Evolutionary conservation across 2,888 invertebrate genomes (phyloP), one percentile per base, ranked within the genome.

Genomic region (Gnatocerus cornutus): DNA sequence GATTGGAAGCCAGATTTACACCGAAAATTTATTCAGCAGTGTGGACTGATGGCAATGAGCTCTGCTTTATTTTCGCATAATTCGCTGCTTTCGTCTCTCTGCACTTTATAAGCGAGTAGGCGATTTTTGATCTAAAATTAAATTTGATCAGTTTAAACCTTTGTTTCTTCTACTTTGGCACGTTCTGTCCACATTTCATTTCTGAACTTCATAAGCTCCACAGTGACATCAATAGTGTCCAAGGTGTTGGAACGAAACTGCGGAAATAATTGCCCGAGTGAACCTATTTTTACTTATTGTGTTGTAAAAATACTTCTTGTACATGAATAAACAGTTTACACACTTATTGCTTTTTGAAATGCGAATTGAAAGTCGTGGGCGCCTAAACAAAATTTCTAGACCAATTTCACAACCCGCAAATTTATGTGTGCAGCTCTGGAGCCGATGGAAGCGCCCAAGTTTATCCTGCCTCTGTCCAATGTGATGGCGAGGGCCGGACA

Each of bases 401-500:
- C 29, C 46, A 29, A 10, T 63, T 52, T 64, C 39, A 53, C 45
- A 55, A 55, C 30, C 33, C 21, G 62, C 7, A 37, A 59, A 67
- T 67, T 67, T 53, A 61, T 61, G 45, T 46, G 30, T 79, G 68
- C 81, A 90, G 91, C 91, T 62, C 84, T 88, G 71, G 88, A 89
- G 77, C 88, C 89, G 39, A 87, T 88, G n/a, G 89, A 90, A 81
- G 83, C 87, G 66, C 92, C 92, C 9, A 84, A 83, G 63, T 91
- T 93, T 75, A 84, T 88, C 52, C 84, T 86, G 65, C 89, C 91
- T 1, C 85, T 92, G 33, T 89, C 89, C 1, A 92, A 92, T 83
- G 88, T 90, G n/a, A 91, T 91, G 89, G 91, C 90, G 5, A 87
- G 91, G 75, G 90, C 91, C 64, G 92, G 93, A 50, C 91, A 93